Conservation (phyloP, 2,888 invertebrate genomes). For the Dicyrtomina minuta region DNA sequence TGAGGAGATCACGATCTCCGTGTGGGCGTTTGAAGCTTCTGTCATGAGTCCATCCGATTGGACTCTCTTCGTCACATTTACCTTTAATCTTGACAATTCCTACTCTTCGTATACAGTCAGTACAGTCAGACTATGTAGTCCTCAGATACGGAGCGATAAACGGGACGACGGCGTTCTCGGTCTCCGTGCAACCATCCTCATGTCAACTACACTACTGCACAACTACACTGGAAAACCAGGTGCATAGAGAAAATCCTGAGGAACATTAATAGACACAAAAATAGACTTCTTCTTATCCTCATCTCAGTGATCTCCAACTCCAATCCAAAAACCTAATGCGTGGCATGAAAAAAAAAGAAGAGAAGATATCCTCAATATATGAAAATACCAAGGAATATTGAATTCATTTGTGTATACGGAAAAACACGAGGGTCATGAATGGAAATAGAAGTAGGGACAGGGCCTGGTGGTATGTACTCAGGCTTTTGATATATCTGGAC, state of each 20-base stretch:
- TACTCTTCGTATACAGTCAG: neutral
- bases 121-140: neutral
- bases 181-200: neutral
- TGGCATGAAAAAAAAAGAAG: too few relatives aligned
- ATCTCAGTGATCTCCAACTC: neutral
- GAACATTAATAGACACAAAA: neutral
- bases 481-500: too few relatives aligned
- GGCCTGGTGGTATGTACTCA: too few relatives aligned
- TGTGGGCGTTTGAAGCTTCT: constrained; percentile 53
- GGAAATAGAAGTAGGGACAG: neutral
- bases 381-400: neutral
- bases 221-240: neutral
- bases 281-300: neutral
- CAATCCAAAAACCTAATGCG: too few relatives aligned
- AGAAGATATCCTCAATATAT: neutral
- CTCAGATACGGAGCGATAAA: too few relatives aligned
- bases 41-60: constrained; percentile 40
- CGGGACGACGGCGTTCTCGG: too few relatives aligned
- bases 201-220: neutral
- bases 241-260: too few relatives aligned
- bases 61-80: constrained; percentile 14
- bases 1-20: constrained; percentile 48
- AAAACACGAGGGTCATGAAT: neutral
- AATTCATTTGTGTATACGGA: neutral
- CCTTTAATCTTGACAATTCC: constrained; percentile 13